Base-by-base conservation (phyloP, 2,888 invertebrate genomes). In the Lasioglossum malachurum region DNA sequence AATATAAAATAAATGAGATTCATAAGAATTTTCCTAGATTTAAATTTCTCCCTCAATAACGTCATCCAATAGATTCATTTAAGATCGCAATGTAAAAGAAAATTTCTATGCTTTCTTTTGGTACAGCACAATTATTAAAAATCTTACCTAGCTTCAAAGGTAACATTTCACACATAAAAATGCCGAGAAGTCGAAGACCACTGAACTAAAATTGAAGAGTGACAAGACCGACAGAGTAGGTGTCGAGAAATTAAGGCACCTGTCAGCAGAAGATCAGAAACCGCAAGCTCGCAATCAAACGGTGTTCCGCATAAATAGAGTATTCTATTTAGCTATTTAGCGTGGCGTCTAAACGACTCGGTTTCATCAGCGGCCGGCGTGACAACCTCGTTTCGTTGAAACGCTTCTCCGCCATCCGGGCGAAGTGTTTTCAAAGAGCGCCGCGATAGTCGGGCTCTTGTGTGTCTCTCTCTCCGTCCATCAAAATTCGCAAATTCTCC, bases 361-460 rank as follows among this genome's bases (percentile, higher is more conserved):
- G 64, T 31, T 64, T 31, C 64, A 64, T 64, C 64, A 64, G 64
- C 31, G 64, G 31, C 64, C 64, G 31, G 31, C 64, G 31, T 64
- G 64, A 64, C 64, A 64, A 64, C 64, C 64, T 64, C 64, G 64
- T 31, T 31, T 31, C 31, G 31, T 16, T 31, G 38, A 23, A 57
- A 72, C 53, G 27, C 23, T 53, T 38, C 38, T 31, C 27, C n/a
- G n/a, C 53, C 53, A 57, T 57, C n/a, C n/a, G 57, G n/a, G 41
- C 49, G 38, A 71, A 57, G 49, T 41, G 71, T 60, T 60, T 41
- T 23, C 23, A 41, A 44, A 72, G 64, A 72, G 35, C 72, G 7
- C 16, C 57, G 64, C 53, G 53, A 57, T 19, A 35, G 38, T 35
- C 23, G 14, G 31, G 46, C 46, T 12, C 46, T 5, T 8, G 16